Percentiles rank a stretch among this genome's conserved stretches.
phyloP scores from a whole-genome alignment of 2,797 vertebrate species.

The Triplophysa yarkandensis region DNA sequence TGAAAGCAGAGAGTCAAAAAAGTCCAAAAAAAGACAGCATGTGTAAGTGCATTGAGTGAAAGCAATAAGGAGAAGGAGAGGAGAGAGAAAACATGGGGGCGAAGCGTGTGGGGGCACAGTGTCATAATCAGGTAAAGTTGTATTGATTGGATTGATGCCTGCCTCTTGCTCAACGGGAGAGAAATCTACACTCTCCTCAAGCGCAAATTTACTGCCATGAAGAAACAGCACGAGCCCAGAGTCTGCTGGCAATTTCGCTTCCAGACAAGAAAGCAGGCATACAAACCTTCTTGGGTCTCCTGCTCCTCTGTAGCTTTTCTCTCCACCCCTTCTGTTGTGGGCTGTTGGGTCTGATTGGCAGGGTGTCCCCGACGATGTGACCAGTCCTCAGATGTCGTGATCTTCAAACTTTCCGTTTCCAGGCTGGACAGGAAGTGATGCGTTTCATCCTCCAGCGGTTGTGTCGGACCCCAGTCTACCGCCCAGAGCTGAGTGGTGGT shows the following conservation, averaged over 20 bases:
- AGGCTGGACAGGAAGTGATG: constrained; percentile 76
- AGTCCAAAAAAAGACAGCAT: neutral
- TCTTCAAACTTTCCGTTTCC: constrained; percentile 68
- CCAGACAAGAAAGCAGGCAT: constrained; percentile 34
- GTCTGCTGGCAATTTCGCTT: constrained; percentile 24
- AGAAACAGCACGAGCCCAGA: constrained; percentile 22
- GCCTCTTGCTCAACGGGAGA: constrained; percentile 39
- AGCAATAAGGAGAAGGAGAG: constrained; percentile 31
- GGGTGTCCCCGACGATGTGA: constrained; percentile 56
- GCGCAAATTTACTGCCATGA: constrained; percentile 17
- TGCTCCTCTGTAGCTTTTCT: constrained; percentile 68
- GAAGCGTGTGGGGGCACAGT: constrained; percentile 22
- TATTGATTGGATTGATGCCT: constrained; percentile 44
- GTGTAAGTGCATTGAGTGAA: constrained; percentile 1
- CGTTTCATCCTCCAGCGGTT: constrained; percentile 78
- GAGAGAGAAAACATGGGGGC: constrained; percentile 23
- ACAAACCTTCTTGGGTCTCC: constrained; percentile 77
- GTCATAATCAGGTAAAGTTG: constrained; percentile 31
- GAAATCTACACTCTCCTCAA: constrained; percentile 45
- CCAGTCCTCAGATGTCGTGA: constrained; percentile 67
- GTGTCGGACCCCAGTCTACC: constrained; percentile 81
- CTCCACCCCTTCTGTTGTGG: constrained; percentile 59
- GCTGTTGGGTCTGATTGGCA: constrained; percentile 63
- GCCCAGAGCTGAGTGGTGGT: constrained; percentile 81
- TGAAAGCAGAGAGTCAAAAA: neutral